phyloP scores from a whole-genome alignment of 2,113 vertebrate genomes.

The Hyaena hyaena region DNA sequence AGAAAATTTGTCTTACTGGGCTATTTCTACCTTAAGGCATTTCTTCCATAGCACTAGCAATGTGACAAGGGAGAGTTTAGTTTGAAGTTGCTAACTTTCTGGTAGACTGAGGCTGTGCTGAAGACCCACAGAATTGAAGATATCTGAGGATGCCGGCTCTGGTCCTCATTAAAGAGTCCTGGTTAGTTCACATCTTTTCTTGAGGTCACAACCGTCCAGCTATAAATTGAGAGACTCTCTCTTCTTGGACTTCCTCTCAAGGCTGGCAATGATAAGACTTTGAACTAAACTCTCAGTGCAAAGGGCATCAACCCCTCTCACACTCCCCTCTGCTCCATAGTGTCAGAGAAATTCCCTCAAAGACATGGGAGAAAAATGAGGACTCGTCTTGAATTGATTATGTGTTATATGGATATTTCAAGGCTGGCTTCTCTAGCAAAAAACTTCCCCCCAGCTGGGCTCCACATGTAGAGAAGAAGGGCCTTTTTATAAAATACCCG shows the following conservation, averaged over 20 bases:
- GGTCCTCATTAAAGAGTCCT: neutral
- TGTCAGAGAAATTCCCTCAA: neutral
- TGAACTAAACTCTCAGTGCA: neutral
- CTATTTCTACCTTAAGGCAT: neutral
- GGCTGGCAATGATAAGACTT: neutral
- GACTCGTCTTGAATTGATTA: conserved; percentile 62
- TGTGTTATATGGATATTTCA: neutral
- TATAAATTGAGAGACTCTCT: neutral
- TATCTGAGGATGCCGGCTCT: neutral
- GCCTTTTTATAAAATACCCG: neutral
- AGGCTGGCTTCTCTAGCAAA: conserved; percentile 33
- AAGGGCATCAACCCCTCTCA: neutral
- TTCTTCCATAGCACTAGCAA: neutral
- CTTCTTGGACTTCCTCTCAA: neutral
- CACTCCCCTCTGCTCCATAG: neutral
- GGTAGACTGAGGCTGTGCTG: neutral
- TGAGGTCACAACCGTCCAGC: neutral
- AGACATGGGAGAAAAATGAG: neutral
- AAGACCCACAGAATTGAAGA: neutral
- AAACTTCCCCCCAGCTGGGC: conserved; percentile 40
- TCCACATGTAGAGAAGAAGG: conserved; percentile 65
- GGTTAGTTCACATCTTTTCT: neutral
- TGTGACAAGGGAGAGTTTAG: neutral
- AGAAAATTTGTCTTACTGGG: neutral
- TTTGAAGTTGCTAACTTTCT: neutral